Base-by-base conservation (phyloP, 2,797 vertebrate species). In the Melanotaenia parkinsoni region DNA sequence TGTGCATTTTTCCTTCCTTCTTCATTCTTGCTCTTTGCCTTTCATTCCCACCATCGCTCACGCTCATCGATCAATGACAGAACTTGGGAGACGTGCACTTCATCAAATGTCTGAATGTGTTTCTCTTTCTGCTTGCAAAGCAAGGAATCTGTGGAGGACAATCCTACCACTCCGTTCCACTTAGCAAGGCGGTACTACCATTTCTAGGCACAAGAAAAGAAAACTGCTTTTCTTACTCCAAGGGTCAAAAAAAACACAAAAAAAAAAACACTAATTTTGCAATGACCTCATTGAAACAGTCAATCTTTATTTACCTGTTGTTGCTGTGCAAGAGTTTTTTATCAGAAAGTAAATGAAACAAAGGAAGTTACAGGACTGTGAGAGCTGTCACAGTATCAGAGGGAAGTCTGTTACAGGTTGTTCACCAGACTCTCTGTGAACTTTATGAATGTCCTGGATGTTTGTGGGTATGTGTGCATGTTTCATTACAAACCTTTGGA, bases 51-150 rank as follows among this genome's bases (percentile, higher is more conserved):
- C 79, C 32, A 3, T 74, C 24, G 16, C 77, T 58, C 10, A 53
- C 72, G 57, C 84, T 79, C 91, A 93, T 94, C 88, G 57, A 94
- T 95, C 94, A 94, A 67, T 91, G 94, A 87, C 92, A 92, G 38
- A 83, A 75, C 80, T 24, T 67, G 64, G 81, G 75, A 76, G 88
- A 84, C 68, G 43, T 70, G 86, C 88, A 81, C 88, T 93, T 87
- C 74, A 90, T 94, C 94, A 93, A 88, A 89, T 63, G 89, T 92
- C 88, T 75, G 81, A 81, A 69, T 80, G 65, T 60, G 75, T 90
- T 89, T 91, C 83, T 83, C 82, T 84, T 85, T 89, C 83, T 86
- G 83, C 89, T 87, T 86, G 86, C 82, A 72, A 90, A 85, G 87
- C 82, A 78, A 40, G 33, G 54, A 28, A 74, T 80, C 28, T 24